Percentiles rank a stretch among this genome's conserved stretches.
These are phyloP conservation scores for Drosophila vallismaia DNA, from an alignment of 2,888 invertebrate genomes.

Conservation along the genomic window DNA sequence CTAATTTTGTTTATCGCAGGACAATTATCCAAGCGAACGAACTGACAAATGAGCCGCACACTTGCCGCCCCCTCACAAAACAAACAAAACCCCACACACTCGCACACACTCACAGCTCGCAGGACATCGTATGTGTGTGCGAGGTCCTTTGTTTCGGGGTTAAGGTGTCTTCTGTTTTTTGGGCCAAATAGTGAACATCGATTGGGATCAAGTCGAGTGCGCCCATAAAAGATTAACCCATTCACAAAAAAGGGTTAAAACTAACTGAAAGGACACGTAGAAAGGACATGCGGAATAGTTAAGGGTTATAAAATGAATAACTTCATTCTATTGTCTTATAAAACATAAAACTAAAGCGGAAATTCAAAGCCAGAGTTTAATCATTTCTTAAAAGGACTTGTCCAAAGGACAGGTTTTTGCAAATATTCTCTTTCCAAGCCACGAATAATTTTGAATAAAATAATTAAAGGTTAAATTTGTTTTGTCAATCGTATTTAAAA, in stretches of 20 bases:
- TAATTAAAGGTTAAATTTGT: too few species aligned
- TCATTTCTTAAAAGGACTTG: too few species aligned
- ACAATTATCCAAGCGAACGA: slow-evolving; percentile 84
- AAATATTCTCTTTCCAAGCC: too few species aligned
- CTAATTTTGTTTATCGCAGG: slow-evolving; percentile 83
- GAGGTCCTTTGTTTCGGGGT: slow-evolving; percentile 11
- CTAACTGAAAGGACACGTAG: background rate
- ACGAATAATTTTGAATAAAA: too few species aligned
- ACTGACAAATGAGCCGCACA: slow-evolving; percentile 83
- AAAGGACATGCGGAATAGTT: background rate
- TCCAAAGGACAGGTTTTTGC: too few species aligned
- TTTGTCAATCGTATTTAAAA: too few species aligned
- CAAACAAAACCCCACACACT: slow-evolving; percentile 3
- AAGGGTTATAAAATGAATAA: background rate
- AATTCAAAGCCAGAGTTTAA: too few species aligned
- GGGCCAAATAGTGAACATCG: slow-evolving; percentile 2
- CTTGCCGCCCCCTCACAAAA: slow-evolving; percentile 27
- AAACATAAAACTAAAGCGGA: too few species aligned
- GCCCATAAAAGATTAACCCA: slow-evolving; percentile 1
- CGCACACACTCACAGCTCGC: background rate
- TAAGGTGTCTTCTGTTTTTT: slow-evolving; percentile 10
- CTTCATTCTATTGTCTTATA: too few species aligned
- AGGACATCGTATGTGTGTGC: slow-evolving; percentile 10
- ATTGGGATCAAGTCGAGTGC: slow-evolving; percentile 7
- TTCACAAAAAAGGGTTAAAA: background rate